Base-by-base conservation (phyloP, 2,888 invertebrate species). In the Lasioglossum oenotherae region DNA sequence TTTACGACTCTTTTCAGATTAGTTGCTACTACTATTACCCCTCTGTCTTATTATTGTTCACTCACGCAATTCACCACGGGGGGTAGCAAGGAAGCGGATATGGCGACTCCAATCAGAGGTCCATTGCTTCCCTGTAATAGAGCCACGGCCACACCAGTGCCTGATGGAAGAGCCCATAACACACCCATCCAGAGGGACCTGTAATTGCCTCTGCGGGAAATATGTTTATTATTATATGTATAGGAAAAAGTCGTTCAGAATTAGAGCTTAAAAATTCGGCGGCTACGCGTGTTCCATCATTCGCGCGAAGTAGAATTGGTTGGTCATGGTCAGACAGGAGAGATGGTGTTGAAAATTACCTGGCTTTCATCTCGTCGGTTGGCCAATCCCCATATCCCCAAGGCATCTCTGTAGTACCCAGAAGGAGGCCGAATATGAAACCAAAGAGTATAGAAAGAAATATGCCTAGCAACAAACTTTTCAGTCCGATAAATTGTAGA, bases 51-150 rank as follows among this genome's bases (percentile, higher is more conserved):
- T 67, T 8, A n/a, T 46, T 78, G 4, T 57, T 80, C 88, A 96
- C 97, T 96, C 95, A 97, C 98, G 93, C 98, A 98, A 95, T 98
- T 98, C 41, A 98, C 98, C 81, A 98, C 97, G 6, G 98, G 98
- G 35, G 98, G 98, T 84, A 98, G 94, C 78, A 98, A 95, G 0
- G 98, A 98, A 0, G 98, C 98, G 31, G 98, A 98, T 93, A 98
- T 98, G n/a, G 98, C 98, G 78, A 98, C 98, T 83, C 98, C 98
- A 87, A 98, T 98, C 75, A 98, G 95, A 0, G 98, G 98, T 0
- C 98, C 98, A 67, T 97, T 97, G 93, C 98, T 98, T 57, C 98
- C 98, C 93, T 98, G 98, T 0, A 98, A 96, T 78, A 98, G 95
- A n/a, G 98, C 98, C 35, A 98, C 96, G 2, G 98, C 98, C 23